A percentile compares a stretch with the other conserved stretches of the same genome.
phyloP scores from a whole-genome alignment of 37 sponge, comb jelly and placozoan species.

The Eunapius fragilis region DNA sequence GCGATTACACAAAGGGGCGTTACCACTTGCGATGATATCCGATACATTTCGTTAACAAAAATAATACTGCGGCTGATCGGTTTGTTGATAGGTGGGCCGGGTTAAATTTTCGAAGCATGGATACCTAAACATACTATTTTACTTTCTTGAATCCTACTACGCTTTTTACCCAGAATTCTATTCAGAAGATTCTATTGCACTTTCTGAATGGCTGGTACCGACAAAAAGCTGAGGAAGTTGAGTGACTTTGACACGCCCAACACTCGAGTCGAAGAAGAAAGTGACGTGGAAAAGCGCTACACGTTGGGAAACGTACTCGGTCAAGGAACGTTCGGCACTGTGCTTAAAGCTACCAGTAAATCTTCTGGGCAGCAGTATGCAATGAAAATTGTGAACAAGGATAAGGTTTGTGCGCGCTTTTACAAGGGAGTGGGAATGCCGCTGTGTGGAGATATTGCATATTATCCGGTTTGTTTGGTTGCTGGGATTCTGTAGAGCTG shows the following conservation, averaged over 20 bases:
- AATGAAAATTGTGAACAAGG: slow-evolving; percentile 91
- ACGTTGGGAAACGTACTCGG: slow-evolving; percentile 75
- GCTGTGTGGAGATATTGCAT: too few relatives aligned
- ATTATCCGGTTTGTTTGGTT: too few relatives aligned
- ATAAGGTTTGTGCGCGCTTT: slow-evolving; percentile 69
- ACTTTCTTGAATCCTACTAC: not conserved
- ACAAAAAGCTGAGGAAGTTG: not conserved
- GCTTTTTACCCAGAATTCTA: not conserved
- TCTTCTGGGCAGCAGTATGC: slow-evolving; percentile 65
- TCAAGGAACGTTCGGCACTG: slow-evolving; percentile 87
- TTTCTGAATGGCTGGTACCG: not conserved
- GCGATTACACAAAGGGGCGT: not conserved
- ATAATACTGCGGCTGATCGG: not conserved
- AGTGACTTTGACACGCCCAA: slow-evolving; percentile 9
- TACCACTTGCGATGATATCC: not conserved
- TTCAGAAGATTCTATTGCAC: not conserved
- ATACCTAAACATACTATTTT: not conserved
- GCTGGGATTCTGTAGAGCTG: too few relatives aligned
- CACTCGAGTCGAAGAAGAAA: slow-evolving; percentile 76
- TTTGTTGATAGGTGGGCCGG: not conserved
- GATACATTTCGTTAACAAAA: not conserved
- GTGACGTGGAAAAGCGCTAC: slow-evolving; percentile 65
- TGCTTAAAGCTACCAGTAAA: slow-evolving; percentile 65
- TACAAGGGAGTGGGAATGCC: too few relatives aligned
- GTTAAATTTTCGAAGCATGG: not conserved